Evolutionary conservation across 2,888 invertebrate species (phyloP), one percentile per base, ranked within the genome.

Genomic region (Drosophila macrothrix): DNA sequence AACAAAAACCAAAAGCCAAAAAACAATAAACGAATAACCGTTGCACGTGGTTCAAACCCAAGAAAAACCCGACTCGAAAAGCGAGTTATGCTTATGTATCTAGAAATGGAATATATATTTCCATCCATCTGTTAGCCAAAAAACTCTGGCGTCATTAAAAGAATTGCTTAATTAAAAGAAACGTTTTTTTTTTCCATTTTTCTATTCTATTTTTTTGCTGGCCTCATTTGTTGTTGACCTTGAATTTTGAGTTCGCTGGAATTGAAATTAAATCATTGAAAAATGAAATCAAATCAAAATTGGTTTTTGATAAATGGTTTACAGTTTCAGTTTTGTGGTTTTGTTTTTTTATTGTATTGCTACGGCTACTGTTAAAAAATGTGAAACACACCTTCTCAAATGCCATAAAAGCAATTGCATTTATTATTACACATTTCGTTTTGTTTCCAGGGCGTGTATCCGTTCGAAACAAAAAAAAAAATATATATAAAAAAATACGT

Each of bases 181-280:
- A n/a, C 6, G 0, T 46, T 60, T 52, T 41, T 54, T 19, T 31
- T 9, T 31, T 53, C 35, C 7, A 35, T 39, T 22, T 19, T 25
- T 54, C 39, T 25, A 14, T 56, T 12, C 52, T 37, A 3, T 41
- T 54, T 35, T 61, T 22, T 39, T 16, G 37, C 52, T 56, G 80
- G 61, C 68, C 82, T 50, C 78, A 81, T 84, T 80, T 76, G 83
- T 52, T 71, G 82, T 63, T 73, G 86, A 83, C 84, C 84, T 84
- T 84, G 68, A 73, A 67, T 73, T 67, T 46, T 78, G 59, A 71
- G 69, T 77, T 73, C 56, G 77, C 69, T 73, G 46, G 82, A 83
- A 69, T 58, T 70, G 59, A 4, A 46, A 25, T 80, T 61, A 56
- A 68, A 52, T 80, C 58, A 84, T 69, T 69, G 60, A 60, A 53